These are phyloP conservation scores for Acanthoscelides obtectus DNA, from an alignment of 2,888 invertebrate species.

Conservation along the genomic window DNA sequence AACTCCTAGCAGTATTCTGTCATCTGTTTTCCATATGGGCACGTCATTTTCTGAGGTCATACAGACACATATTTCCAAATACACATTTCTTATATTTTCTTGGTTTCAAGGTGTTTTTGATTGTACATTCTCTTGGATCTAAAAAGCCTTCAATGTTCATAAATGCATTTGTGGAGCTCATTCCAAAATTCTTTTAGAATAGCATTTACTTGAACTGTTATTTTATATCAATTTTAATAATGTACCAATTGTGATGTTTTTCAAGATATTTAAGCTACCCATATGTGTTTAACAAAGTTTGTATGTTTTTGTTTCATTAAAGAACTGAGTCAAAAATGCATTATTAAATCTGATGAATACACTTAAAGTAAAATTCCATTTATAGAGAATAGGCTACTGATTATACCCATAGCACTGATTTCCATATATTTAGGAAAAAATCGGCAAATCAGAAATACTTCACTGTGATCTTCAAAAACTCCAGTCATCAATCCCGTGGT, in stretches of 20 bases:
- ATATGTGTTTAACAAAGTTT: no score
- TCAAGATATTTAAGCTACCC: no score
- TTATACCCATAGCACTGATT: no score
- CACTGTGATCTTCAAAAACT: background rate
- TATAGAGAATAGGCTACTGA: no score
- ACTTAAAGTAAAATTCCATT: no score
- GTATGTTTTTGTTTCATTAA: no score
- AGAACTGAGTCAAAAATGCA: no score
- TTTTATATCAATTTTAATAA: no score
- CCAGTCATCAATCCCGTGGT: background rate
- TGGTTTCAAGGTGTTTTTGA: background rate
- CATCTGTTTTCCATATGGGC: background rate
- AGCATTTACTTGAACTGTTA: no score
- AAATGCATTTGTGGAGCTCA: background rate
- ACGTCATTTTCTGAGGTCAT: background rate
- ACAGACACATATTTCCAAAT: background rate
- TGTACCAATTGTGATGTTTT: no score
- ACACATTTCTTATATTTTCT: background rate
- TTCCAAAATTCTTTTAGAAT: background rate
- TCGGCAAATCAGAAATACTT: background rate
- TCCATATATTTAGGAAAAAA: background rate
- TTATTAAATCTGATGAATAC: no score
- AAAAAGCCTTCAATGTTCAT: background rate
- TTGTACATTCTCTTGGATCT: background rate
- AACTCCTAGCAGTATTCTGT: background rate